Percentiles rank a stretch among this genome's conserved stretches.
These are phyloP conservation scores for Scolanthus callimorphus DNA, from an alignment of 92 coral and sea anemone genomes.

Conservation along the genomic window DNA sequence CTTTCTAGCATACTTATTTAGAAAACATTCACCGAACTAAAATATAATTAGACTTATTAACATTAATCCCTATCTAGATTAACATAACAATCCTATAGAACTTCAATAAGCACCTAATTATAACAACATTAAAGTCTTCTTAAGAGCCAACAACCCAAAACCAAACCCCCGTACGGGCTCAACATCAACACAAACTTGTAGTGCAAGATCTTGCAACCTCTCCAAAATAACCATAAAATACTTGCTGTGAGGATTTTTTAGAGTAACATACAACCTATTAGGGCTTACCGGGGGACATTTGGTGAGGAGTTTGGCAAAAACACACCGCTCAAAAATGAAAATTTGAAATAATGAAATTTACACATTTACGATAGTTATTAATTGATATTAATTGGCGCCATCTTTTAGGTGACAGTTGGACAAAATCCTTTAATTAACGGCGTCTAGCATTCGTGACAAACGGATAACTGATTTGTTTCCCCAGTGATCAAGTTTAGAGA, in stretches of 20 bases:
- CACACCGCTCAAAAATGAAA: constrained; percentile 36
- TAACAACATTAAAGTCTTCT: constrained; percentile 85
- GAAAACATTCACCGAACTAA: constrained; percentile 82
- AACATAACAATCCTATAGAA: constrained; percentile 99
- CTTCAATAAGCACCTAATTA: constrained; percentile 99
- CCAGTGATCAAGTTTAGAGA: constrained; percentile 62
- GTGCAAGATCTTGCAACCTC: too few relatives aligned
- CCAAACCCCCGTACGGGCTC: not conserved
- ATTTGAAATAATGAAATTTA: constrained; percentile 97
- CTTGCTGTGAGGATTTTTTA: too few relatives aligned
- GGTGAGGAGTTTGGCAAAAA: constrained; percentile 54
- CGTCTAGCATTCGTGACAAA: constrained; percentile 77
- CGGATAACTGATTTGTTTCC: constrained; percentile 60
- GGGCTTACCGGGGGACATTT: constrained; percentile 14
- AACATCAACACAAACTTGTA: not conserved
- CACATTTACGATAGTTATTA: constrained; percentile 97
- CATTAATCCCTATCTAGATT: constrained; percentile 96
- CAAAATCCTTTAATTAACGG: constrained; percentile 92
- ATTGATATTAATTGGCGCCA: constrained; percentile 99
- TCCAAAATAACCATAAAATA: too few relatives aligned
- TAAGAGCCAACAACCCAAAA: constrained; percentile 45
- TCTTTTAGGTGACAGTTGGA: constrained; percentile 89
- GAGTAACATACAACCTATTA: not conserved
- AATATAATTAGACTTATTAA: constrained; percentile 93
- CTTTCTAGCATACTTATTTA: constrained; percentile 59